A percentile compares a stretch with the other conserved stretches of the same genome.
These are phyloP conservation scores for Ophiodon elongatus DNA, from an alignment of 2,113 vertebrate genomes.

Conservation along the genomic window DNA sequence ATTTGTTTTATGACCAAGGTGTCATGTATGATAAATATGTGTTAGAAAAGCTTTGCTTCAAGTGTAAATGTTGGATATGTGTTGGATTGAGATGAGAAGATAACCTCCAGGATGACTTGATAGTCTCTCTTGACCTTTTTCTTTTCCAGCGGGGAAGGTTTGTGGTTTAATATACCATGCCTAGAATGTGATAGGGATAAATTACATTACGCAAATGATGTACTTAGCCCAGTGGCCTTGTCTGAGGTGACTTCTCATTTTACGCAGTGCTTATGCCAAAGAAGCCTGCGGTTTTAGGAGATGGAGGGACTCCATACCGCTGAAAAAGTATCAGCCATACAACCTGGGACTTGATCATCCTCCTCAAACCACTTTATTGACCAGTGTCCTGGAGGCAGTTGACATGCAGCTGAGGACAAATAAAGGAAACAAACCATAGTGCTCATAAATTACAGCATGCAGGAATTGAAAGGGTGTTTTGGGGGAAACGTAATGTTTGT, in stretches of 20 bases:
- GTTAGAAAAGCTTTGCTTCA: background rate
- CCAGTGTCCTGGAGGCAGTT: constrained; percentile 6
- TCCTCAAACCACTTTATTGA: constrained; percentile 38
- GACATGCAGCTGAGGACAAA: constrained; percentile 5
- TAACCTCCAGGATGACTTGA: constrained; percentile 32
- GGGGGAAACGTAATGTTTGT: background rate
- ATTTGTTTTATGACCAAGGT: background rate
- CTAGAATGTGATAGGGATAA: constrained; percentile 60
- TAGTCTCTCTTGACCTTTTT: constrained; percentile 54
- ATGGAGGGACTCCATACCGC: constrained; percentile 56
- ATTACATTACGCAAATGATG: constrained; percentile 74
- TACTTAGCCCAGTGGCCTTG: constrained; percentile 70
- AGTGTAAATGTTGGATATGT: background rate
- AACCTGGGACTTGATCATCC: constrained; percentile 53
- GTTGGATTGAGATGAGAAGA: background rate
- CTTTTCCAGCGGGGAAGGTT: constrained; percentile 40
- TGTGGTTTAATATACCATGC: constrained; percentile 69
- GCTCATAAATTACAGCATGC: background rate
- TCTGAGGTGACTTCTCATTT: constrained; percentile 73
- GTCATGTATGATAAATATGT: background rate
- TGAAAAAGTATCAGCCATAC: constrained; percentile 41
- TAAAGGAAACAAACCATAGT: constrained; percentile 10
- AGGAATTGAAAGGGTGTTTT: background rate
- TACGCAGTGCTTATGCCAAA: constrained; percentile 55
- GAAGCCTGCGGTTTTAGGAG: constrained; percentile 59